These are phyloP conservation scores for Numenius arquata DNA, from an alignment of 2,113 vertebrate species.

Conservation along the genomic window DNA sequence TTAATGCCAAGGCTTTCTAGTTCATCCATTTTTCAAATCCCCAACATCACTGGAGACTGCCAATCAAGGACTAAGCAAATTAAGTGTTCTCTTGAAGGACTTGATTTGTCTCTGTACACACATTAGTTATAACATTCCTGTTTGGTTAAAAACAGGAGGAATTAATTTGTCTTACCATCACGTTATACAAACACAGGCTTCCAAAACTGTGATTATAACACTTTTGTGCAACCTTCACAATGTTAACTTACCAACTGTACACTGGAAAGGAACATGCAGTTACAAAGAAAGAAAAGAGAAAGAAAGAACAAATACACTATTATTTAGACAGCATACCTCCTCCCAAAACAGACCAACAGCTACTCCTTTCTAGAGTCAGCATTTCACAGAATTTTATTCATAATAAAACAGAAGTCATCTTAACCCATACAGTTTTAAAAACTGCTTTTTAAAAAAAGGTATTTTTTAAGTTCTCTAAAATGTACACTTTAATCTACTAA, in stretches of 20 bases:
- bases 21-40: constrained; percentile 11
- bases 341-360: background rate
- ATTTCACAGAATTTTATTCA: background rate
- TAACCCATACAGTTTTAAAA: background rate
- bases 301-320: background rate
- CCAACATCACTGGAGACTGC: background rate
- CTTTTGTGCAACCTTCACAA: background rate
- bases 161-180: background rate
- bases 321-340: background rate
- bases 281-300: background rate
- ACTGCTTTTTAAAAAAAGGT: background rate
- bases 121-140: background rate
- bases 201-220: background rate
- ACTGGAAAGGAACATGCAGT: background rate
- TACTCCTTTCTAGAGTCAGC: background rate
- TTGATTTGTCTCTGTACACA: background rate
- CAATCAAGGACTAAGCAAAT: background rate
- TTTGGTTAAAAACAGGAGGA: background rate
- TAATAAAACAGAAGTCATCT: background rate
- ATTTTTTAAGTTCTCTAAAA: background rate
- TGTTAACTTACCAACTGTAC: background rate
- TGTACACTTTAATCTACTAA: background rate
- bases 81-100: background rate
- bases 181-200: background rate
- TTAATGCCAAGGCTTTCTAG: background rate